phyloP scores from a whole-genome alignment of 2,797 vertebrate genomes.

The Chelon labrosus region DNA sequence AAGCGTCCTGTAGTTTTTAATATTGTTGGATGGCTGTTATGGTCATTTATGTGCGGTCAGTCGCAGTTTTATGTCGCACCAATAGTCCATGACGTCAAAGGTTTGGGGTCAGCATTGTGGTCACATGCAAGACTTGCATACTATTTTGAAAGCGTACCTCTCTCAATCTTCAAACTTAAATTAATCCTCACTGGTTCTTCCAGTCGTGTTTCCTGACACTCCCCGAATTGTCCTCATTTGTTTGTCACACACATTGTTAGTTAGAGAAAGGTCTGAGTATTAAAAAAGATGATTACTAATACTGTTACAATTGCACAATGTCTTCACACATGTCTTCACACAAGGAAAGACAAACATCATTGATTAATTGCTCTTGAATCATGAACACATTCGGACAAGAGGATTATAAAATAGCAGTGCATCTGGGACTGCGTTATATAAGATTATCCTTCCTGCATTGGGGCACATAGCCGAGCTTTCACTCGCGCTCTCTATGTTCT shows the following conservation, averaged over 20 bases:
- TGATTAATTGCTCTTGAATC: constrained; percentile 17
- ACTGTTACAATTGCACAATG: too few species aligned
- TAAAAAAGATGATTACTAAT: neutral
- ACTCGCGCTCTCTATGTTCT: neutral
- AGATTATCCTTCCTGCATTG: neutral
- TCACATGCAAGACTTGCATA: neutral
- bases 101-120: neutral
- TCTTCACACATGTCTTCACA: neutral
- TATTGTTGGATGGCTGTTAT: constrained; percentile 9
- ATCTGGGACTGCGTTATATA: constrained; percentile 20
- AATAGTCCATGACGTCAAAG: neutral
- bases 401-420: constrained; percentile 27
- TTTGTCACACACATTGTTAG: neutral
- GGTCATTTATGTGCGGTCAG: neutral
- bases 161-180: neutral
- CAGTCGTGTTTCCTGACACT: neutral
- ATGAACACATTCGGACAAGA: constrained; percentile 9
- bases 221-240: neutral
- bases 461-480: neutral
- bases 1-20: constrained; percentile 3
- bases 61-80: neutral
- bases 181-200: neutral
- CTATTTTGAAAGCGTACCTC: neutral
- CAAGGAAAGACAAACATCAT: neutral
- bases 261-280: neutral